Evolutionary conservation across 2,888 invertebrate genomes (phyloP).

Genomic region (Iselma pallidipennis): DNA sequence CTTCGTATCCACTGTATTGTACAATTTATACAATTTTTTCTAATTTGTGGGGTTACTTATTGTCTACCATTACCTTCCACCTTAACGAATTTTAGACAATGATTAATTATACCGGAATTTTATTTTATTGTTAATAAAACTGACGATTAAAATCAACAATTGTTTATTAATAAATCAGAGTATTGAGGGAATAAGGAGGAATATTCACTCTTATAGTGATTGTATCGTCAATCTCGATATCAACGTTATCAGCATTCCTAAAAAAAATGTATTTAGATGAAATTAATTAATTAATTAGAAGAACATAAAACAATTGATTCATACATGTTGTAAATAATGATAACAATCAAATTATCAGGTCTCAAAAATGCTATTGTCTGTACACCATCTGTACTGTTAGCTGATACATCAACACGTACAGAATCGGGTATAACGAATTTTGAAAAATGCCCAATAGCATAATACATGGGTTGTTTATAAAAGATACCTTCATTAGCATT

Average conservation of each 20-base stretch:
- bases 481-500: constrained; percentile 64
- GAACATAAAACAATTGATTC: background rate
- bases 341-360: constrained; percentile 55
- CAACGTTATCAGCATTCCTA: background rate
- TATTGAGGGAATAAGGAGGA: background rate
- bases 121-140: too few species aligned
- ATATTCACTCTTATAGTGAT: background rate
- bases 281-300: background rate
- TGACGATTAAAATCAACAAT: too few species aligned
- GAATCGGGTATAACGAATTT: constrained; percentile 68
- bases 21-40: too few species aligned
- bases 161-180: constrained; percentile 1
- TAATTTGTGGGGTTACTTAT: too few species aligned
- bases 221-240: background rate
- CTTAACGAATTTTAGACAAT: too few species aligned
- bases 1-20: too few species aligned
- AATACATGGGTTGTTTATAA: constrained; percentile 85
- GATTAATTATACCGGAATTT: too few species aligned
- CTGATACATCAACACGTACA: constrained; percentile 42
- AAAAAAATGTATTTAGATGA: background rate
- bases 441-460: constrained; percentile 76
- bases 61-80: too few species aligned
- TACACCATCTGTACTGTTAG: constrained; percentile 33
- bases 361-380: constrained; percentile 56
- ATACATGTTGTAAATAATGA: constrained; percentile 57